These are phyloP conservation scores for Ceratoteleas bidentatus DNA, from an alignment of 1,140 invertebrate species.

Conservation along the genomic window DNA sequence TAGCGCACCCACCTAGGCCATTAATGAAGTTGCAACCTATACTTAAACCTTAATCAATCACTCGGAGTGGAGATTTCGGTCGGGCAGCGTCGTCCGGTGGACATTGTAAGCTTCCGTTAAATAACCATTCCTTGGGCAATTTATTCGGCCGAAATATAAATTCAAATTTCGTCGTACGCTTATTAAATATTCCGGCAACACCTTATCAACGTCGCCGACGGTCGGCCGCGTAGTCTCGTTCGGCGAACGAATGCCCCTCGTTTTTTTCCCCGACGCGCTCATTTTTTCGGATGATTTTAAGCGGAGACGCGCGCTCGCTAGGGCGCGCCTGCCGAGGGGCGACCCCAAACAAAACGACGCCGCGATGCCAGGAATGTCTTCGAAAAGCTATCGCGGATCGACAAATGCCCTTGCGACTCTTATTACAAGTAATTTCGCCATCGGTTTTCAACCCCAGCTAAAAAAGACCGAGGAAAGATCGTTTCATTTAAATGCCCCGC, in stretches of 20 bases:
- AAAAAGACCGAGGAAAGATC: slow-evolving; percentile 65
- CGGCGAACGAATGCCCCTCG: slow-evolving; percentile 15
- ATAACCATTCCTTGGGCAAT: slow-evolving; percentile 36
- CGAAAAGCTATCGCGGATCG: slow-evolving; percentile 63
- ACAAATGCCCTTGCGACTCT: slow-evolving; percentile 65
- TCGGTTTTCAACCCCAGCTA: slow-evolving; percentile 60
- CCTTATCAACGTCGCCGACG: slow-evolving; percentile 29
- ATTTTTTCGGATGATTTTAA: slow-evolving; percentile 58
- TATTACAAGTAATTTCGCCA: slow-evolving; percentile 71
- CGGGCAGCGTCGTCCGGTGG: slow-evolving; percentile 4
- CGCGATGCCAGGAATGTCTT: slow-evolving; percentile 53
- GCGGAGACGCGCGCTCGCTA: slow-evolving; percentile 4
- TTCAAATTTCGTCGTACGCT: slow-evolving; percentile 17
- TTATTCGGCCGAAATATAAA: slow-evolving; percentile 29
- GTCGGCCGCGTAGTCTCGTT: neutral
- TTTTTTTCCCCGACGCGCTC: slow-evolving; percentile 42
- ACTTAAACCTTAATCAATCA: slow-evolving; percentile 56
- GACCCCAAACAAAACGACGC: slow-evolving; percentile 47
- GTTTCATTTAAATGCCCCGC: slow-evolving; percentile 73
- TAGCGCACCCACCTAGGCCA: slow-evolving; percentile 16
- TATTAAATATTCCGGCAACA: slow-evolving; percentile 33
- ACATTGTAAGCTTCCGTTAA: slow-evolving; percentile 41
- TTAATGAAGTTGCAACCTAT: slow-evolving; percentile 58
- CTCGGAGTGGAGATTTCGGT: slow-evolving; percentile 20
- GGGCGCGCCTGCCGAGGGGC: slow-evolving; percentile 42